These are phyloP conservation scores for Leucoptera coffeella DNA, from an alignment of 2,888 invertebrate species.

Conservation along the genomic window DNA sequence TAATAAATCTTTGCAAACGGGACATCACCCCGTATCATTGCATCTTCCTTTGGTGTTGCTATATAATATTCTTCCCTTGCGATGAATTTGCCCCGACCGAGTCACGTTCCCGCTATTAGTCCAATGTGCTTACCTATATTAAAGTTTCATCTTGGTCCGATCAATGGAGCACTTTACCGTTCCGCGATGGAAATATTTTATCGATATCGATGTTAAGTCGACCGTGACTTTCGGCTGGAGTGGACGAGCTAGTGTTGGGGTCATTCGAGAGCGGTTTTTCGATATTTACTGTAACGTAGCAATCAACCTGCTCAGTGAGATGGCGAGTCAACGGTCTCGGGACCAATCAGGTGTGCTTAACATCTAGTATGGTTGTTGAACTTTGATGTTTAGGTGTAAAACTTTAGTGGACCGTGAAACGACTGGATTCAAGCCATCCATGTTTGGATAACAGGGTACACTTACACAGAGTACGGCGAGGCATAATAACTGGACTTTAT, in stretches of 20 bases:
- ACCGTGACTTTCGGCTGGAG: slow-evolving; percentile 11
- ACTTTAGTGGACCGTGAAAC: slow-evolving; percentile 1
- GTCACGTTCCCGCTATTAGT: slow-evolving; percentile 45
- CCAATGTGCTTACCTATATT: slow-evolving; percentile 27
- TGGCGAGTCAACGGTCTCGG: too few relatives aligned
- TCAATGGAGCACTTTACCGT: slow-evolving; percentile 29
- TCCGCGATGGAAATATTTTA: slow-evolving; percentile 30
- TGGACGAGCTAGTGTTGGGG: slow-evolving; percentile 7
- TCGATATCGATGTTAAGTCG: slow-evolving; percentile 15
- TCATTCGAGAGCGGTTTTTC: slow-evolving; percentile 7
- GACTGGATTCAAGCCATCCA: too few relatives aligned
- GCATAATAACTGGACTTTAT: too few relatives aligned
- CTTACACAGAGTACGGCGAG: too few relatives aligned
- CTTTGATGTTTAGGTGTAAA: background rate
- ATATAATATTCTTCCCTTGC: too few relatives aligned
- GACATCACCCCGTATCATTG: too few relatives aligned
- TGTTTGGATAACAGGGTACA: too few relatives aligned
- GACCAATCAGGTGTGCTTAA: too few relatives aligned
- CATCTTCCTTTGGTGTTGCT: too few relatives aligned
- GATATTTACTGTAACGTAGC: slow-evolving; percentile 8
- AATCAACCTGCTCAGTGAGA: slow-evolving; percentile 17
- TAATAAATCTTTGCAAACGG: too few relatives aligned
- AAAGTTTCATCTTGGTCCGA: slow-evolving; percentile 42
- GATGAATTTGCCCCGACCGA: slow-evolving; percentile 33
- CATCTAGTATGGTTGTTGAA: slow-evolving; percentile 1